Percentiles rank a stretch among this genome's conserved stretches.
Conservation (phyloP, 2,113 vertebrate genomes). For the Vicugna pacos region DNA sequence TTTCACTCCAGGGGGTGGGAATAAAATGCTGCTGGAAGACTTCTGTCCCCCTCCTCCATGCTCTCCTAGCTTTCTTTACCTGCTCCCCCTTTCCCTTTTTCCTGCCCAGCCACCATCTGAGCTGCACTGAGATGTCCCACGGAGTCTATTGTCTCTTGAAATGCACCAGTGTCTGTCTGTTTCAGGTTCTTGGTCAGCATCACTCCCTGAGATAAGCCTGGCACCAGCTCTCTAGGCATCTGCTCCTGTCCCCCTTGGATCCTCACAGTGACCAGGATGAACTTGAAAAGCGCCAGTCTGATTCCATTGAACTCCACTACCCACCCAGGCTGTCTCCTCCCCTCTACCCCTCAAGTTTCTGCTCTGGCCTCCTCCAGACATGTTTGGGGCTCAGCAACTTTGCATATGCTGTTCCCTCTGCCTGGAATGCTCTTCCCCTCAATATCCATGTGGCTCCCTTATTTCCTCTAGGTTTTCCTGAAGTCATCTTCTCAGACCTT, state of each 20-base stretch:
- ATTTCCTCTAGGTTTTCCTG: not conserved
- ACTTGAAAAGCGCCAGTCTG: not conserved
- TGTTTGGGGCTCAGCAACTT: not conserved
- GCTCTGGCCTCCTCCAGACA: not conserved
- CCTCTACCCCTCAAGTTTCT: rapidly evolving
- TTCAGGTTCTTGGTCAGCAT: not conserved
- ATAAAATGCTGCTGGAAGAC: not conserved
- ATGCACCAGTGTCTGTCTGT: rapidly evolving
- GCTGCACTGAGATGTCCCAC: not conserved
- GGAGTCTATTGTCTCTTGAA: rapidly evolving
- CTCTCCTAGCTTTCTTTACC: not conserved
- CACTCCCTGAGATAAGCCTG: not conserved
- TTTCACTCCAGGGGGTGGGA: not conserved
- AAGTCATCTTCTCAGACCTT: not conserved
- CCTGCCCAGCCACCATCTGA: rapidly evolving
- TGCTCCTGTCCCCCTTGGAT: not conserved
- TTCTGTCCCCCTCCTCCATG: rapidly evolving
- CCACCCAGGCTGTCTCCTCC: not conserved
- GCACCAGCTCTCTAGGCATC: not conserved
- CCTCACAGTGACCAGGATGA: not conserved
- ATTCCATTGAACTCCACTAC: not conserved
- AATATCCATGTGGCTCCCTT: rapidly evolving
- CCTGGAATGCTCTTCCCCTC: not conserved
- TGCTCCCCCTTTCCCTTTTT: not conserved
- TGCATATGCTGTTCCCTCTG: not conserved